Conservation (phyloP, 2,113 vertebrate genomes). For the Choloepus hoffmanni region DNA sequence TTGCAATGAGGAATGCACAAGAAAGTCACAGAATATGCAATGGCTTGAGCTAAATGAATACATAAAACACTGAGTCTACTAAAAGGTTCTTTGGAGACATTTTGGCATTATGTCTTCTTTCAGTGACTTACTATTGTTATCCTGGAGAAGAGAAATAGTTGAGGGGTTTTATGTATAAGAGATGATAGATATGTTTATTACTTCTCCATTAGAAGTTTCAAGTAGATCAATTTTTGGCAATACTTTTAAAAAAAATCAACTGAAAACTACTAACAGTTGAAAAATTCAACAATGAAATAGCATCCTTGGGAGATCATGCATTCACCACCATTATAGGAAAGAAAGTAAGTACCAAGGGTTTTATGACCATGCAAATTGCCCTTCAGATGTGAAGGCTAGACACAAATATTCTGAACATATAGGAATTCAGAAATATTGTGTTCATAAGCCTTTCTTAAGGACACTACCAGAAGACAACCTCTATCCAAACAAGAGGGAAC, state of each 20-base stretch:
- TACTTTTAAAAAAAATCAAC: not conserved
- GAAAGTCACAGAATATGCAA: accelerated
- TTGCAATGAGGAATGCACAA: accelerated
- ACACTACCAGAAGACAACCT: not conserved
- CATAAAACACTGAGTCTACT: not conserved
- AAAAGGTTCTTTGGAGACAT: not conserved
- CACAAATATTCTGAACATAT: not conserved
- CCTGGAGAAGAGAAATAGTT: not conserved
- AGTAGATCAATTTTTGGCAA: not conserved
- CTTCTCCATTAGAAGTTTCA: not conserved
- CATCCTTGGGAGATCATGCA: not conserved
- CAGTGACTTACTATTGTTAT: not conserved
- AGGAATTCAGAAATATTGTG: not conserved
- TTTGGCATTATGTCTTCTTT: not conserved
- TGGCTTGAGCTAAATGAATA: not conserved
- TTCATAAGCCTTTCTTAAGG: not conserved
- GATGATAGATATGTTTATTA: too few species aligned
- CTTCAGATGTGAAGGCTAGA: not conserved
- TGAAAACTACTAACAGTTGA: not conserved
- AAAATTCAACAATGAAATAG: not conserved
- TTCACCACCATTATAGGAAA: not conserved
- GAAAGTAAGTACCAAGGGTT: not conserved
- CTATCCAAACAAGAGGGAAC: not conserved
- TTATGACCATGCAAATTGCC: not conserved
- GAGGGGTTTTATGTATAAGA: not conserved